Conservation (phyloP, 2,113 vertebrate species). For the Fulica atra region DNA sequence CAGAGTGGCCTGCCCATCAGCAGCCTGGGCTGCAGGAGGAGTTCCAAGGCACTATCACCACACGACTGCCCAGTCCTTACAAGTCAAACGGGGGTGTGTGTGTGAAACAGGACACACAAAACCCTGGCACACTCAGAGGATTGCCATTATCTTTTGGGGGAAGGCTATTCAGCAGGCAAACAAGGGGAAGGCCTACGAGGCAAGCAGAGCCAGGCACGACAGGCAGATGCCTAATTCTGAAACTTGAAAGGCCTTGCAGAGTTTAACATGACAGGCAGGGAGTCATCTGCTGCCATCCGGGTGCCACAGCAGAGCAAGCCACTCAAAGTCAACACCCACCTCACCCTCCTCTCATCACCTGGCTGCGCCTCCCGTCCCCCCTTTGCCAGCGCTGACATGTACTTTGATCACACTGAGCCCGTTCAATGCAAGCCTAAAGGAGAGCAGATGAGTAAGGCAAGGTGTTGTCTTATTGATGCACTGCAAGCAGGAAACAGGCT, state of each 20-base stretch:
- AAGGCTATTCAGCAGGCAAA: background rate
- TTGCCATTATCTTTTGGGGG: background rate
- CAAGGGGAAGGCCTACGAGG: background rate
- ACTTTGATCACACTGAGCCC: background rate
- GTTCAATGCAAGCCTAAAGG: background rate
- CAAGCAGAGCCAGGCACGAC: background rate
- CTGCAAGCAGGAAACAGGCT: constrained; percentile 1
- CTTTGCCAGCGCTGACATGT: background rate
- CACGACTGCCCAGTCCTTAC: background rate
- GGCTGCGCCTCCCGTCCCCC: background rate
- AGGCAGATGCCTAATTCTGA: background rate
- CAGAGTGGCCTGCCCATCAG: rapidly evolving
- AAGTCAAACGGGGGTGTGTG: too few relatives aligned
- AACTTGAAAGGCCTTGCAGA: background rate
- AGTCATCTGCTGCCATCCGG: background rate
- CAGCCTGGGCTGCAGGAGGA: background rate
- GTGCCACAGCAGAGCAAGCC: background rate
- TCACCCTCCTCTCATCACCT: background rate
- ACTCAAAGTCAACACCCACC: background rate
- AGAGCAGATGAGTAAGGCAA: background rate
- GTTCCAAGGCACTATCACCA: background rate
- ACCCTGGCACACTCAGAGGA: rapidly evolving
- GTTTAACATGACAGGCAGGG: background rate
- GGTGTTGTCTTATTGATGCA: background rate
- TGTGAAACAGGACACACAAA: background rate